Evolutionary conservation across 2,888 invertebrate species (phyloP), one percentile per base, ranked within the genome.

Genomic region (Coelinius sp.): DNA sequence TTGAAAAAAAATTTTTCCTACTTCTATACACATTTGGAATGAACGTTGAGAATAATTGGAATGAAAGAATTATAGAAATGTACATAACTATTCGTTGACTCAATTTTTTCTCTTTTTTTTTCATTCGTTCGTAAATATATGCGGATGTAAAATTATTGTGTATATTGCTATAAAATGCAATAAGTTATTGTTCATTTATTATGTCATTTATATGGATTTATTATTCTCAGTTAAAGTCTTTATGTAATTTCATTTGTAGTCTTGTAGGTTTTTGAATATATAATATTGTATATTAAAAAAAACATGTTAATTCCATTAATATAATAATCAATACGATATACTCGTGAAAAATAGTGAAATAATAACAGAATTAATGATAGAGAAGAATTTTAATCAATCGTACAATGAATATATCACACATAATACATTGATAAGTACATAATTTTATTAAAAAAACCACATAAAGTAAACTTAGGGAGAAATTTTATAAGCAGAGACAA

Each of bases 181-280:
- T 53, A 68, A 68, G 35, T 56, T 68, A 68, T 53, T 35, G 24
- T 14, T 68, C 41, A 38, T n/a, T 53, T 3, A 53, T 53, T 27
- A 53, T 14, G 24, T 53, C 8, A 53, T 14, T 12, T 12, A n/a
- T 53, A 53, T 2, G n/a, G n/a, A 12, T 53, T 53, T 0, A 25
- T n/a, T 25, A 52, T 24, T 24, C 22, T 10, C 24, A 12, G 22
- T 24, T 49, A 17, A 49, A 59, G 41, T 44, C 59, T 56, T 68
- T 25, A 68, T 20, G n/a, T 59, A 27, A 68, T 59, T 35, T 12
- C 44, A 56, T 44, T 25, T 5, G n/a, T 56, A 68, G 68, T 68
- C 68, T 68, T 68, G 27, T 20, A 17, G 31, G 31, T 53, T n/a
- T n/a, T 53, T 53, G 53, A 53, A 27, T 27, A 10, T 24, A 25